phyloP scores from a whole-genome alignment of 2,113 vertebrate species.

The Nannobrachium achirus region DNA sequence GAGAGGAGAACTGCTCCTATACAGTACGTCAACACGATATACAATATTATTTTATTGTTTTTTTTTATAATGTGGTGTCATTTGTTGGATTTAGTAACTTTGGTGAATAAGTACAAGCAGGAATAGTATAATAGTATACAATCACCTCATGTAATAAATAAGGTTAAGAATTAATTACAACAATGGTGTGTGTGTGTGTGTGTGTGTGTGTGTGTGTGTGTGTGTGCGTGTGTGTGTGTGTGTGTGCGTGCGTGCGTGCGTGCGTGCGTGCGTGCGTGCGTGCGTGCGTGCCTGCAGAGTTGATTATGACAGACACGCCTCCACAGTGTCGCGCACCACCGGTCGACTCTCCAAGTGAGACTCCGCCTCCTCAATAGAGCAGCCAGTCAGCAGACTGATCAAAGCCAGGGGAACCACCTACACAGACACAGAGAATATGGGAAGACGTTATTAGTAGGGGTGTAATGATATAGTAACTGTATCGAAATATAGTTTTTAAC shows the following conservation, averaged over 20 bases:
- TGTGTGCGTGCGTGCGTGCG: not conserved
- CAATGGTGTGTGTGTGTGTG: not conserved
- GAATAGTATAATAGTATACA: no score
- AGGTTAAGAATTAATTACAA: not conserved
- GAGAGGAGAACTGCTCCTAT: no score
- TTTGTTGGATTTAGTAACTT: no score
- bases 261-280: not conserved
- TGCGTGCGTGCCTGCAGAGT: not conserved
- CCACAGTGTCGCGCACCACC: slow-evolving; percentile 76
- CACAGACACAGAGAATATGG: not conserved
- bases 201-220: not conserved
- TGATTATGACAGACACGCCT: slow-evolving; percentile 42
- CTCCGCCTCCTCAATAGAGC: slow-evolving; percentile 69
- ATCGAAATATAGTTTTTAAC: no score
- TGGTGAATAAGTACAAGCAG: no score
- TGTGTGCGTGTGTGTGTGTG: not conserved
- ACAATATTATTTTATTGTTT: no score
- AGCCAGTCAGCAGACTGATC: slow-evolving; percentile 71
- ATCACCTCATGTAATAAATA: no score
- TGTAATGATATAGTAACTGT: no score
- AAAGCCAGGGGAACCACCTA: slow-evolving; percentile 80
- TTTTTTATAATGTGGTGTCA: no score
- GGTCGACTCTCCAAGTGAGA: slow-evolving; percentile 59
- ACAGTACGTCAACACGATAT: no score
- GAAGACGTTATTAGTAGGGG: no score